These are phyloP conservation scores for Lamproptera curius DNA, from an alignment of 2,888 invertebrate genomes.

Conservation along the genomic window DNA sequence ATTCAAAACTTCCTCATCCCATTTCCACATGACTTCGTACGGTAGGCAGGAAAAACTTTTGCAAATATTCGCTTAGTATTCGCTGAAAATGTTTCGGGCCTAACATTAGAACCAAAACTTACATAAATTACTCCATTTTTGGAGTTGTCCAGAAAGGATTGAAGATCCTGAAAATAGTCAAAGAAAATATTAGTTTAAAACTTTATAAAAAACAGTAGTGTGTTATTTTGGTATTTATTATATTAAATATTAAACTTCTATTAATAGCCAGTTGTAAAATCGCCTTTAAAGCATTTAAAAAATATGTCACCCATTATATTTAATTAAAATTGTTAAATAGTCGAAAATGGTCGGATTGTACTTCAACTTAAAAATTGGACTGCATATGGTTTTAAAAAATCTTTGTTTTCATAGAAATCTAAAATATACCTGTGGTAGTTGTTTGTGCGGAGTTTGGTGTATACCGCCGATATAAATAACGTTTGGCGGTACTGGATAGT, in stretches of 20 bases:
- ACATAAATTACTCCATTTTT: conserved; percentile 45
- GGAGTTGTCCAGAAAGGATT: conserved; percentile 39
- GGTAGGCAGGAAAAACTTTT: conserved; percentile 40
- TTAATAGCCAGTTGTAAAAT: too few relatives aligned
- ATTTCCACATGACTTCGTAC: conserved; percentile 51
- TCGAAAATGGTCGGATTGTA: too few relatives aligned
- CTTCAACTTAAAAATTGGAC: too few relatives aligned
- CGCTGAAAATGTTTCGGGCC: conserved; percentile 31
- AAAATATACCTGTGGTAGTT: conserved; percentile 51
- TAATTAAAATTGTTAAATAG: too few relatives aligned
- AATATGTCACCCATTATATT: too few relatives aligned
- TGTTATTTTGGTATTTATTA: not conserved
- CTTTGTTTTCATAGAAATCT: too few relatives aligned
- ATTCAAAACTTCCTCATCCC: conserved; percentile 36
- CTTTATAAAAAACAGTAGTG: not conserved
- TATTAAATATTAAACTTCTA: too few relatives aligned
- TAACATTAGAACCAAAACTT: conserved; percentile 48
- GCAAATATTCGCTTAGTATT: conserved; percentile 34
- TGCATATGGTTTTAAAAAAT: too few relatives aligned
- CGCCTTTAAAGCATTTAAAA: too few relatives aligned
- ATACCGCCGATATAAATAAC: conserved; percentile 56
- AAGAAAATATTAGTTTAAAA: not conserved
- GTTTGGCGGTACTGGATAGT: conserved; percentile 51
- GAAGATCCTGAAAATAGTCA: conserved; percentile 37
- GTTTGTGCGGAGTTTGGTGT: conserved; percentile 40